Percentiles rank a stretch among this genome's conserved stretches.
phyloP scores from a whole-genome alignment of 2,888 invertebrate genomes.

The Phytoseiulus persimilis region DNA sequence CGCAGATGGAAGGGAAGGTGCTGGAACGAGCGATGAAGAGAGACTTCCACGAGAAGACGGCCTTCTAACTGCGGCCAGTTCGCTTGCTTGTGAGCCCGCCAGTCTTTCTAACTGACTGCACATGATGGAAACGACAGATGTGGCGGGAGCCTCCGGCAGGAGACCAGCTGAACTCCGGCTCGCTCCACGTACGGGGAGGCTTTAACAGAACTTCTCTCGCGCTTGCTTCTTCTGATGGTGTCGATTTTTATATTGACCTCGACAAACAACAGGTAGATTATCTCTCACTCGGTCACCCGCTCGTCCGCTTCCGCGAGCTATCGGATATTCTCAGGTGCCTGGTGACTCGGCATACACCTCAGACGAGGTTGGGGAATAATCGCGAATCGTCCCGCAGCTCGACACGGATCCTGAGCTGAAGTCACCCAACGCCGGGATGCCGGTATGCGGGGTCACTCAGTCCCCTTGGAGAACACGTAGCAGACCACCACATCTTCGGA shows the following conservation, averaged over 20 bases:
- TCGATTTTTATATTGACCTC: constrained; percentile 1
- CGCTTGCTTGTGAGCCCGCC: background rate
- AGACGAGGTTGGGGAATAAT: too few relatives aligned
- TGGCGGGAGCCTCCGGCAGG: background rate
- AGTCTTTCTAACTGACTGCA: background rate
- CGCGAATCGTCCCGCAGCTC: too few relatives aligned
- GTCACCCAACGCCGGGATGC: too few relatives aligned
- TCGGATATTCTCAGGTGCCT: too few relatives aligned
- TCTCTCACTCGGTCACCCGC: background rate
- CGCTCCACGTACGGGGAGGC: background rate
- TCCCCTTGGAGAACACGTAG: too few relatives aligned
- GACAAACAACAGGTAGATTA: background rate
- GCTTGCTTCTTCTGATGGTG: background rate
- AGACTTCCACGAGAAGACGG: background rate
- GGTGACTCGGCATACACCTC: too few relatives aligned
- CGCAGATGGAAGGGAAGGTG: background rate
- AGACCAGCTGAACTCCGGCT: constrained; percentile 5
- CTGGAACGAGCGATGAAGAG: background rate
- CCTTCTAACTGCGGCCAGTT: background rate
- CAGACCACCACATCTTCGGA: too few relatives aligned
- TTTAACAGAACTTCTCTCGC: background rate
- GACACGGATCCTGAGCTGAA: too few relatives aligned
- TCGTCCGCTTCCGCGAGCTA: background rate
- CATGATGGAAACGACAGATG: constrained; percentile 5
- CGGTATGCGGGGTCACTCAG: too few relatives aligned